Percentiles rank a stretch among this genome's conserved stretches.
Evolutionary conservation across 2,888 invertebrate genomes (phyloP).

Genomic region (Mythimna ferrago): DNA sequence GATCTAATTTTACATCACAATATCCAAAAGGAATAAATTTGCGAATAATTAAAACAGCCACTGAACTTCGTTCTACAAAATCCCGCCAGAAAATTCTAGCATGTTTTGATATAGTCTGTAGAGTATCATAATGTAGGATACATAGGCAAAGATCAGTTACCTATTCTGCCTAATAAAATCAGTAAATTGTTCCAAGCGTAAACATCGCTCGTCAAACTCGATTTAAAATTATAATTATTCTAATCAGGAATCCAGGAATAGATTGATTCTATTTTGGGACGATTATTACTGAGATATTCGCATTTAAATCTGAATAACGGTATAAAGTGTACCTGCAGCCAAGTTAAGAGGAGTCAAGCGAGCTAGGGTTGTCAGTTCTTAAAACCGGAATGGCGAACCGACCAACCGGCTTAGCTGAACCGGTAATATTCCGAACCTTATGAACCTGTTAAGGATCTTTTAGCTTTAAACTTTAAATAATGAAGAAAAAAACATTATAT

Average conservation of each 20-base stretch:
- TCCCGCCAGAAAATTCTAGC: background rate
- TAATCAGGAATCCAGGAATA: slow-evolving; percentile 35
- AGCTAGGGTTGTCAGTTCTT: slow-evolving; percentile 1
- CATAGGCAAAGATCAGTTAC: slow-evolving; percentile 37
- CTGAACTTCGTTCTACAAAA: too few species aligned
- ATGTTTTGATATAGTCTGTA: background rate
- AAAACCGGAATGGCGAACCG: background rate
- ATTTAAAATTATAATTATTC: slow-evolving; percentile 45
- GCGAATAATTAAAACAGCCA: too few species aligned
- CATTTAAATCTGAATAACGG: slow-evolving; percentile 65
- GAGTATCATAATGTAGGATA: slow-evolving; percentile 8
- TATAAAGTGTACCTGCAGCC: slow-evolving; percentile 33
- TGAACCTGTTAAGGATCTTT: background rate
- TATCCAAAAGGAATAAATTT: too few species aligned
- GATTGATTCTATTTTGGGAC: slow-evolving; percentile 40
- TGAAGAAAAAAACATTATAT: too few species aligned
- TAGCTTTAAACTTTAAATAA: background rate
- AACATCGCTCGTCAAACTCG: slow-evolving; percentile 35
- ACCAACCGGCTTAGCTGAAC: background rate
- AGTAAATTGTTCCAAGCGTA: slow-evolving; percentile 12
- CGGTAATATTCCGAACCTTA: background rate
- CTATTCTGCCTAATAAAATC: slow-evolving; percentile 29
- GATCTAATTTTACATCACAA: too few species aligned
- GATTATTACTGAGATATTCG: slow-evolving; percentile 57
- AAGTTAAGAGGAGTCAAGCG: slow-evolving; percentile 45